Evolutionary conservation across 2,888 invertebrate genomes (phyloP).

Genomic region (Lomographa bimaculata): DNA sequence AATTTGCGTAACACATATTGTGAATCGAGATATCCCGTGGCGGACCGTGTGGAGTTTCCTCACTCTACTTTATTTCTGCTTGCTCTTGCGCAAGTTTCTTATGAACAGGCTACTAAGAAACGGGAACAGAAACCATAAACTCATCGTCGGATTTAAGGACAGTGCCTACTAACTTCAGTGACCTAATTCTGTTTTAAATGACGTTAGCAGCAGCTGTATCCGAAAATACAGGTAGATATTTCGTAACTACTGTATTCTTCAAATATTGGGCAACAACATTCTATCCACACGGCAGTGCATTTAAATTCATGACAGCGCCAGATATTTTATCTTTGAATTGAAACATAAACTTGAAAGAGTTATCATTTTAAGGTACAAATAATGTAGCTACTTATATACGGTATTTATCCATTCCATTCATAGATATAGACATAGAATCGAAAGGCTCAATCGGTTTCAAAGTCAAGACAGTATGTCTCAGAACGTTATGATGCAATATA

Average conservation of each 20-base stretch:
- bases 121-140: conserved; percentile 44
- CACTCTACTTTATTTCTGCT: conserved; percentile 61
- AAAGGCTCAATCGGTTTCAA: too few species aligned
- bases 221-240: not conserved
- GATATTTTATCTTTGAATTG: too few species aligned
- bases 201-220: conserved; percentile 6
- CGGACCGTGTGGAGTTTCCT: conserved; percentile 46
- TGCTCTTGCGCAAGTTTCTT: conserved; percentile 63
- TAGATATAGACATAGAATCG: too few species aligned
- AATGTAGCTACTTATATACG: too few species aligned
- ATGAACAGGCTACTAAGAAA: conserved; percentile 35
- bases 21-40: conserved; percentile 49
- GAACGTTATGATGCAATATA: too few species aligned
- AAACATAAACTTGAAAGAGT: too few species aligned
- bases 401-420: too few species aligned
- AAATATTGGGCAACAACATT: too few species aligned
- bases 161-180: conserved; percentile 31
- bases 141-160: conserved; percentile 42
- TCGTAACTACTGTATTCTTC: not conserved
- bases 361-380: too few species aligned
- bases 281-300: too few species aligned
- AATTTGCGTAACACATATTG: conserved; percentile 52
- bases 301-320: too few species aligned
- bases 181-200: conserved; percentile 30
- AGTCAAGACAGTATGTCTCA: too few species aligned